Base-by-base conservation (phyloP, 2,888 invertebrate genomes). In the Trisateles emortualis region DNA sequence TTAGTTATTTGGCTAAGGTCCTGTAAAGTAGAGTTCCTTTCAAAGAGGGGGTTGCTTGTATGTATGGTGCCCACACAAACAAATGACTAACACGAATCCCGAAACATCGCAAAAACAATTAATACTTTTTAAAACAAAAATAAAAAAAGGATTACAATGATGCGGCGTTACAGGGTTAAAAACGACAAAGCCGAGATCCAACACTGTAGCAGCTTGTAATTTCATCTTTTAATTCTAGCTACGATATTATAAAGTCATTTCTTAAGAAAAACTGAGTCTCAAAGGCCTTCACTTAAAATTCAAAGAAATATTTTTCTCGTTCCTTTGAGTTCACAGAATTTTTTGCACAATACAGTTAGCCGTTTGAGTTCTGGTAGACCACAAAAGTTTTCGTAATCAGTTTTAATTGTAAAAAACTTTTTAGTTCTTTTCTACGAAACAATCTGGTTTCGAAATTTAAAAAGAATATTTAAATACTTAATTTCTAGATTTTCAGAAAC, bases 251-350 rank as follows among this genome's bases (percentile, higher is more conserved):
- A 42, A 42, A 14, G 16, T 42, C 30, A 17, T 30, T 41, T 13
- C 41, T 41, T 42, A 42, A 42, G 30, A 30, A 30, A 42, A 42
- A 42, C 17, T 42, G 30, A 17, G 17, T 17, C 16, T 30, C 42
- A 42, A 42, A 42, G 14, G 42, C 30, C 42, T 42, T 42, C 30
- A 11, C 30, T 29, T 42, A 42, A 42, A 30, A 30, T 30, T 42
- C 42, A 30, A 42, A 30, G 42, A 9, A 17, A 17, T 29, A 42
- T 30, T 42, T 29, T 30, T 17, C 36, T 44, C 44, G 8, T 44
- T 44, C n/a, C 22, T 32, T 44, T 32, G 32, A 43, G 14, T 35
- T 35, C 13, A 2, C 32, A 43, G 19, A 32, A 1, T 19, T 32
- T 32, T 24, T 38, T 4, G 19, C 10, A 39, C 11, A 42, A 17